Evolutionary conservation across 2,797 vertebrate species (phyloP).

Genomic region (Antrozous pallidus): DNA sequence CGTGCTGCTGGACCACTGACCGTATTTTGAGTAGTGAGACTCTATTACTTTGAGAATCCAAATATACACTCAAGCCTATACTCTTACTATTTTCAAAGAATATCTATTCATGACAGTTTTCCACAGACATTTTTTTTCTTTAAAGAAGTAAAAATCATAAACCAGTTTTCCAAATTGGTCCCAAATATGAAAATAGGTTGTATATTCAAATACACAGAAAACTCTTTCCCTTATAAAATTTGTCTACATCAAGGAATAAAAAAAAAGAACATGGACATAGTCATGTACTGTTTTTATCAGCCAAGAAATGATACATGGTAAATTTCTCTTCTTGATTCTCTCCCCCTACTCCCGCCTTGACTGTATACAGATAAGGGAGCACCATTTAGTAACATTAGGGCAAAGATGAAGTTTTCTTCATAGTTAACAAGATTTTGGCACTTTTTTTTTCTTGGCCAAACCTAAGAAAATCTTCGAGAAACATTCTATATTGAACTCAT

Average conservation of each 20-base stretch:
- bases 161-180: neutral
- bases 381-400: neutral
- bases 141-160: neutral
- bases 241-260: neutral
- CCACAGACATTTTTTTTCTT: neutral
- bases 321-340: neutral
- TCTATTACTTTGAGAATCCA: neutral
- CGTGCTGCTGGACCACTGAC: too few relatives aligned
- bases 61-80: neutral
- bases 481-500: neutral
- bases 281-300: neutral
- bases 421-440: neutral
- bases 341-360: neutral
- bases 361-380: neutral
- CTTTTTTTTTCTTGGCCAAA: slow-evolving; percentile 11
- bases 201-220: neutral
- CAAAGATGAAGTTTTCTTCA: neutral
- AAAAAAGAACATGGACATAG: neutral
- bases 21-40: neutral
- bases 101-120: neutral
- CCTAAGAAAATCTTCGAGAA: slow-evolving; percentile 2
- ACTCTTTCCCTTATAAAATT: neutral
- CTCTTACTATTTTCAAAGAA: neutral
- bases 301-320: neutral
- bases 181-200: neutral